phyloP scores from a whole-genome alignment of 2,888 invertebrate species.

The Balanococcus diminutus region DNA sequence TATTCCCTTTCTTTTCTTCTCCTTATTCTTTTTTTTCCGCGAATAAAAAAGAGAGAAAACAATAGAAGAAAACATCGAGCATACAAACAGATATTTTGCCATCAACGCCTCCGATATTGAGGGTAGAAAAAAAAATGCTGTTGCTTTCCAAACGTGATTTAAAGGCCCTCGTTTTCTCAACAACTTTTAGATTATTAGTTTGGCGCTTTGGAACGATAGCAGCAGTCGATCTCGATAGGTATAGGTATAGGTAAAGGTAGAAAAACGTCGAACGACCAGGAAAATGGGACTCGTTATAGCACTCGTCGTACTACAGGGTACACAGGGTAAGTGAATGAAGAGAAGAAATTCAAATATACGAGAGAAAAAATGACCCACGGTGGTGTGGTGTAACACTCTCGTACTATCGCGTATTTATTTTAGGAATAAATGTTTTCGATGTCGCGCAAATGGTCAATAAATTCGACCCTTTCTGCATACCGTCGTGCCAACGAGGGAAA shows the following conservation, averaged over 20 bases:
- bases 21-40: background rate
- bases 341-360: slow-evolving; percentile 27
- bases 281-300: background rate
- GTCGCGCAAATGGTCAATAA: slow-evolving; percentile 50
- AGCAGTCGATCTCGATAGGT: too few species aligned
- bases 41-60: background rate
- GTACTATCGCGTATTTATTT: slow-evolving; percentile 20
- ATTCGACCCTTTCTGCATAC: slow-evolving; percentile 47
- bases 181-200: background rate
- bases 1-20: background rate
- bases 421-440: slow-evolving; percentile 36
- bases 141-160: slow-evolving; percentile 21
- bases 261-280: background rate
- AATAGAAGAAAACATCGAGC: background rate
- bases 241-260: too few species aligned
- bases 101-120: background rate
- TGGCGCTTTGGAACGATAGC: background rate
- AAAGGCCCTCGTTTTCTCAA: background rate
- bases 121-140: background rate
- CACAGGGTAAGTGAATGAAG: background rate
- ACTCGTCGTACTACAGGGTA: too few species aligned
- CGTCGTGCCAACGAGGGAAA: slow-evolving; percentile 30
- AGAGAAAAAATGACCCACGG: background rate
- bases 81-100: background rate
- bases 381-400: background rate